Evolutionary conservation across 2,888 invertebrate species (phyloP).

Genomic region (Cotesia congregata): DNA sequence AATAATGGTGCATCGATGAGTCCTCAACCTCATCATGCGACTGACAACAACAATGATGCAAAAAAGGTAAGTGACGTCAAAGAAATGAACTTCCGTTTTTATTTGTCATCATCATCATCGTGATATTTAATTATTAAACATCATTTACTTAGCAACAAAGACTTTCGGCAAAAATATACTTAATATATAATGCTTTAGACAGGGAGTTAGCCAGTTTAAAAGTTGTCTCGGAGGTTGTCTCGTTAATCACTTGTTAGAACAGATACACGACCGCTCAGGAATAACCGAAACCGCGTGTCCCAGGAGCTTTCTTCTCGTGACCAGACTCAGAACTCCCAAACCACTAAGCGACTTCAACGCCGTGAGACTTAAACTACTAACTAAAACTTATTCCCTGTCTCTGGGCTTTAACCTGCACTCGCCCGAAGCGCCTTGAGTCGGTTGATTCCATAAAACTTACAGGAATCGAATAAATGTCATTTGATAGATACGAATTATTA

Average conservation of each 20-base stretch:
- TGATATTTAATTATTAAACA: constrained; percentile 8
- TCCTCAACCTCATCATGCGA: constrained; percentile 79
- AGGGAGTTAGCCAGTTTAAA: constrained; percentile 17
- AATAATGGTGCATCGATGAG: constrained; percentile 94
- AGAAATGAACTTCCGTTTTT: constrained; percentile 24
- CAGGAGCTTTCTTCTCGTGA: constrained; percentile 32
- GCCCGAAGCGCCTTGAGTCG: background rate
- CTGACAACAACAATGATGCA: constrained; percentile 95
- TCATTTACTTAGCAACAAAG: background rate
- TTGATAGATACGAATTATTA: constrained; percentile 11
- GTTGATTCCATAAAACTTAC: constrained; percentile 3
- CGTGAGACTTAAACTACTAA: constrained; percentile 26
- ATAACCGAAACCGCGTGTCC: constrained; percentile 23
- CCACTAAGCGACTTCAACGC: constrained; percentile 33
- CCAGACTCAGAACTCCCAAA: constrained; percentile 35
- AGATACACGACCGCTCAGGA: constrained; percentile 25
- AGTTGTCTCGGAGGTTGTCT: constrained; percentile 14
- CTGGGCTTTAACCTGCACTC: constrained; percentile 10
- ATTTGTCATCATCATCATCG: background rate
- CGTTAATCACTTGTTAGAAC: constrained; percentile 33
- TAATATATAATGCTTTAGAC: constrained; percentile 27
- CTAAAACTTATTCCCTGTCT: constrained; percentile 31
- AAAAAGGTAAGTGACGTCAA: constrained; percentile 84
- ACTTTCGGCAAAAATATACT: background rate
- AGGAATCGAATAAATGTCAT: constrained; percentile 12